Evolutionary conservation across 2,888 invertebrate genomes (phyloP).

Genomic region (Papilio gigon): DNA sequence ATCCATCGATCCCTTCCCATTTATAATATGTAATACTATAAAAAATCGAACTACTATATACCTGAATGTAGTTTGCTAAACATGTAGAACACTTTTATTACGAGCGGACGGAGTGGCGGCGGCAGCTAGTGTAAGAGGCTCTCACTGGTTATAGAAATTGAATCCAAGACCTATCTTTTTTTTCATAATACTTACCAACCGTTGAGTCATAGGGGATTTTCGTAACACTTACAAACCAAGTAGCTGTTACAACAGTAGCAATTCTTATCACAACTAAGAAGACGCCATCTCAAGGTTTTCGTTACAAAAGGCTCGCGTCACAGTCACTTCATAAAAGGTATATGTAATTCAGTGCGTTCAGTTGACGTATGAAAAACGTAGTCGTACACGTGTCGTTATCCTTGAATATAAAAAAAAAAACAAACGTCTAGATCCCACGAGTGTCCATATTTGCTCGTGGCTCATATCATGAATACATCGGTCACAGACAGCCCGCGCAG

Average conservation of each 20-base stretch:
- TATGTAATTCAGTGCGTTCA: conserved; percentile 41
- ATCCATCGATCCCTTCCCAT: no score
- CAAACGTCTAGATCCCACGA: conserved; percentile 54
- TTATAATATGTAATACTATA: no score
- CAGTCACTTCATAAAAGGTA: conserved; percentile 31
- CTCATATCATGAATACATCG: conserved; percentile 66
- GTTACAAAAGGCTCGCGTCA: conserved; percentile 29
- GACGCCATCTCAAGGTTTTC: conserved; percentile 25
- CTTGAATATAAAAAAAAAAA: conserved; percentile 51
- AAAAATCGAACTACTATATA: no score
- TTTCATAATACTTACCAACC: not conserved
- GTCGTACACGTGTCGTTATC: conserved; percentile 50
- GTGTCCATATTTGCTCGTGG: conserved; percentile 55
- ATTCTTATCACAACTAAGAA: conserved; percentile 3
- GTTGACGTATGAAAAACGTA: conserved; percentile 41
- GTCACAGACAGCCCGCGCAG: conserved; percentile 51
- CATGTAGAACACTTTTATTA: no score
- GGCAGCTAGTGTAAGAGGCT: no score
- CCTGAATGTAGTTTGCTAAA: no score
- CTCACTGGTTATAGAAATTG: no score
- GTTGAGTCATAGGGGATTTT: not conserved
- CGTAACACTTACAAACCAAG: not conserved
- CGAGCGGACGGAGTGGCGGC: no score
- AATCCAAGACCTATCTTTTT: no score
- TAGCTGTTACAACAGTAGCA: not conserved